phyloP scores from a whole-genome alignment of 2,888 invertebrate genomes.

The Linnaemya vulpina region DNA sequence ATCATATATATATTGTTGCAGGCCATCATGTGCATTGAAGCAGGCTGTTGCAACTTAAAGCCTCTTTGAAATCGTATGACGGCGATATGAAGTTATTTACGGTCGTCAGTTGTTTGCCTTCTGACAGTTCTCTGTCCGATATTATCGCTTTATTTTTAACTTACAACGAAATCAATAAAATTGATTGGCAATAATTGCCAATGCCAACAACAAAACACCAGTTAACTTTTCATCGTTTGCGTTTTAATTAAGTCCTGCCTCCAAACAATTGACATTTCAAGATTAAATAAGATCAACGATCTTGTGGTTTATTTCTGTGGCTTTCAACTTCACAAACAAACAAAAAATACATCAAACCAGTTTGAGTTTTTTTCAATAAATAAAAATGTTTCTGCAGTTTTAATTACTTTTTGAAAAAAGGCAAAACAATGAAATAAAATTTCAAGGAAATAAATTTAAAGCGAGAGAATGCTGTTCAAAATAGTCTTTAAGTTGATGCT shows the following conservation, averaged over 20 bases:
- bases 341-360: background rate
- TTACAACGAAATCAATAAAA: background rate
- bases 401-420: background rate
- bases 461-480: background rate
- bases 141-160: background rate
- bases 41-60: too few species aligned
- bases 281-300: background rate
- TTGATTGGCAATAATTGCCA: background rate
- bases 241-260: background rate
- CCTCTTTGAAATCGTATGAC: too few species aligned
- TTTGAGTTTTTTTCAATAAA: background rate
- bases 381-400: background rate
- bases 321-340: background rate
- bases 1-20: too few species aligned
- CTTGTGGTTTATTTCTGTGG: background rate
- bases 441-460: background rate
- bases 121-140: too few species aligned
- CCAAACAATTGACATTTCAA: background rate
- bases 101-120: too few species aligned
- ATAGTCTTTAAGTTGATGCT: too few species aligned
- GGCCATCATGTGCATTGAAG: too few species aligned
- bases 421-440: background rate
- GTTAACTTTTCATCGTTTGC: background rate
- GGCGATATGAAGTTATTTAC: too few species aligned
- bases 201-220: background rate